Evolutionary conservation across 2,888 invertebrate species (phyloP), one percentile per base, ranked within the genome.

Genomic region (Gastracanthus pulcherrimus): DNA sequence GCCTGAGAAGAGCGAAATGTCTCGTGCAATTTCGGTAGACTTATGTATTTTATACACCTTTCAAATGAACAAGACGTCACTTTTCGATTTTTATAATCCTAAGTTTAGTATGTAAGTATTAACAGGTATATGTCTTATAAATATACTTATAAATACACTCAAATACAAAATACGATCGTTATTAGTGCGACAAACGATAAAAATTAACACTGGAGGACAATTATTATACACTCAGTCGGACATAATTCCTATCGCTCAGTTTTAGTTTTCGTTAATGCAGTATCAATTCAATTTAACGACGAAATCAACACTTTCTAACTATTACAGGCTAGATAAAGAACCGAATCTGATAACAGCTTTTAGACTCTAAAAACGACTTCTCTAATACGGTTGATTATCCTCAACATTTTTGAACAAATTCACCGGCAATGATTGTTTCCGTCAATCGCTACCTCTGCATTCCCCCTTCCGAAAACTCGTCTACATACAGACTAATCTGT

Each of bases 101-200:
- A 31, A 58, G 55, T 26, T 75, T 55, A 66, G 7, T 11, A 3
- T 19, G n/a, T 60, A n/a, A 75, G 34, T 36, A 64, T 48, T 34
- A 64, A 75, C 48, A 48, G 34, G 34, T 4, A 36, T 64, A 74
- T 64, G 23, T 41, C 23, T 55, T 45, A 29, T 34, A 26, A 23
- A 45, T n/a, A 74, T 41, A 58, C 29, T 41, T 60, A 72, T 3
- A 41, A 72, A 60, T 72, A 60, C 45, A 29, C 23, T 55, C 45
- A 31, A 60, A 45, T 60, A 75, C 23, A 48, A 75, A 75, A 75
- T 64, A 48, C 55, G 55, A 66, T 36, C 34, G 66, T 19, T 58
- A 55, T 19, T 55, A 51, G 11, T 26, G 51, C 41, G 26, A 76
- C 55, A 45, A 58, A 69, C 29, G 45, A 26, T 23, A 76, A 41